Percentiles rank a stretch among this genome's conserved stretches.
Evolutionary conservation across 2,888 invertebrate genomes (phyloP).

Genomic region (Cryptocephalus moraei): DNA sequence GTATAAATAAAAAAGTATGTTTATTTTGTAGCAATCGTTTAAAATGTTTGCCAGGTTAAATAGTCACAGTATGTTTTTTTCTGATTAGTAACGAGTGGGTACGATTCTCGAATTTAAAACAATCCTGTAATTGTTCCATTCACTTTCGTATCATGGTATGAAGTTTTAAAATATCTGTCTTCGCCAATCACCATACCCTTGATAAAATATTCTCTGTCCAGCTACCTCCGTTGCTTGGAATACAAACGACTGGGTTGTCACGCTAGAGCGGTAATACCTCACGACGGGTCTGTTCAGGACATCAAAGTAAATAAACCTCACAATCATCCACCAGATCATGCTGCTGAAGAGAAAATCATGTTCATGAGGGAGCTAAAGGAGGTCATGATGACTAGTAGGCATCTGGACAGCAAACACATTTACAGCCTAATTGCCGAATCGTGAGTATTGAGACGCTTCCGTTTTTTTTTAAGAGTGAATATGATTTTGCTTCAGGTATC

Average conservation of each 20-base stretch:
- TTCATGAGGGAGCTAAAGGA: conserved; percentile 33
- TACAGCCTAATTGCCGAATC: conserved; percentile 22
- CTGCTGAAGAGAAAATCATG: conserved; percentile 34
- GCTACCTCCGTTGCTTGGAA: conserved; percentile 33
- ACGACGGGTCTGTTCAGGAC: conserved; percentile 31
- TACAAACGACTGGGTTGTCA: conserved; percentile 35
- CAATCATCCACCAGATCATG: conserved; percentile 34
- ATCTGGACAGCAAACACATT: no score
- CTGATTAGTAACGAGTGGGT: no score
- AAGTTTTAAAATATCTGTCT: not conserved
- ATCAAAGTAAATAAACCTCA: conserved; percentile 33
- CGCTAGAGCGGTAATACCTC: conserved; percentile 32
- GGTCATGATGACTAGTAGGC: conserved; percentile 25
- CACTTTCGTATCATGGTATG: no score
- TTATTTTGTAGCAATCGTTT: no score
- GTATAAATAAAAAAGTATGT: no score
- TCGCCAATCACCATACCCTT: not conserved
- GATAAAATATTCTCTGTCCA: conserved; percentile 11
- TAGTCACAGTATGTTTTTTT: no score
- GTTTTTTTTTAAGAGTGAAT: no score
- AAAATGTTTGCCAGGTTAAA: no score
- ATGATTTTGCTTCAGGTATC: conserved; percentile 24
- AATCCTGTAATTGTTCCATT: no score
- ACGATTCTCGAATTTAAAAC: no score
- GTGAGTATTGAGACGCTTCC: conserved; percentile 18